Conservation (phyloP, 2,888 invertebrate species). For the Apamea sordens region DNA sequence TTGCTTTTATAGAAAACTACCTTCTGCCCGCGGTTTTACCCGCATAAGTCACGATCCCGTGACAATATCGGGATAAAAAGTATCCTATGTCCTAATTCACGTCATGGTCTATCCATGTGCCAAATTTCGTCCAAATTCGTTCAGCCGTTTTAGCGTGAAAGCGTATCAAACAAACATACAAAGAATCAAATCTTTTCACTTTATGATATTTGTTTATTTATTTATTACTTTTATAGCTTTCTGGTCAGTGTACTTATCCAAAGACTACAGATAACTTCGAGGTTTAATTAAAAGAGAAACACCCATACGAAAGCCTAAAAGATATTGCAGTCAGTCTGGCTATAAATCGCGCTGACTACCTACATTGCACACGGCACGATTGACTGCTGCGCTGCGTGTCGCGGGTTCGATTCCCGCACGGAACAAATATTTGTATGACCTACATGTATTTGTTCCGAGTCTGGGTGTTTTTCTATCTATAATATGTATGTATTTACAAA, state of each 20-base stretch:
- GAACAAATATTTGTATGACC: too few species aligned
- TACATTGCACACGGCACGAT: too few species aligned
- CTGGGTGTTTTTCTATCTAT: too few species aligned
- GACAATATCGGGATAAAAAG: neutral
- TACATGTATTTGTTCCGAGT: too few species aligned
- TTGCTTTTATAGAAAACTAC: neutral
- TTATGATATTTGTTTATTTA: neutral
- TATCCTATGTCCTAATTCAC: neutral
- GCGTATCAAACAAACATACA: neutral
- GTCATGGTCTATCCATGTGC: neutral
- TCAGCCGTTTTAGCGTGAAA: neutral
- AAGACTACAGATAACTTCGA: neutral
- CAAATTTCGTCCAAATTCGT: neutral
- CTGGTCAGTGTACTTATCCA: neutral
- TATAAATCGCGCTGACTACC: neutral
- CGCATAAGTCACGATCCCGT: neutral
- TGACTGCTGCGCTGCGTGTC: too few species aligned
- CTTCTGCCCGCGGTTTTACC: neutral
- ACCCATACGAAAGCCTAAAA: too few species aligned
- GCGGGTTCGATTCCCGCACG: too few species aligned
- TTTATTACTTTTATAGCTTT: neutral
- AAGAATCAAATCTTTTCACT: neutral
- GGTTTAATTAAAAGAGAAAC: neutral
- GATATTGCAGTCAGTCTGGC: neutral
- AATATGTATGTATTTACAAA: too few species aligned